These are phyloP conservation scores for Phallusia fumigata DNA, from an alignment of 23 tunicate genomes.

Conservation along the genomic window DNA sequence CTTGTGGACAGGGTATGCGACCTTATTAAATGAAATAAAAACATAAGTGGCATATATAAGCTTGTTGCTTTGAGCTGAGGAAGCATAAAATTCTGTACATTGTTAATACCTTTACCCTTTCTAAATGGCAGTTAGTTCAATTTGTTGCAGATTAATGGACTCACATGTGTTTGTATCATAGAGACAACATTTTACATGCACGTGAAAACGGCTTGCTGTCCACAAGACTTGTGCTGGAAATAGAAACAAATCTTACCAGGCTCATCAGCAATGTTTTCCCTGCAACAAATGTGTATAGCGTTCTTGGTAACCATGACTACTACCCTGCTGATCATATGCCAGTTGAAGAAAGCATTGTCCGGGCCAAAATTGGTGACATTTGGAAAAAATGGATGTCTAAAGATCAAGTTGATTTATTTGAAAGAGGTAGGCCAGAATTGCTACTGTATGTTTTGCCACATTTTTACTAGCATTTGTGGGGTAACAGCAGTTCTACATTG, in stretches of 20 bases:
- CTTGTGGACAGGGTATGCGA: constrained; percentile 81
- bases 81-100: too few relatives aligned
- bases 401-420: constrained; percentile 7
- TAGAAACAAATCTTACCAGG: constrained; percentile 22
- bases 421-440: background rate
- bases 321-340: constrained; percentile 48
- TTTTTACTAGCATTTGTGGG: too few relatives aligned
- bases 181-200: constrained; percentile 65
- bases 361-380: constrained; percentile 20
- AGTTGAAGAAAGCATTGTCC: constrained; percentile 28
- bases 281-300: constrained; percentile 18
- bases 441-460: too few relatives aligned
- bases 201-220: constrained; percentile 34
- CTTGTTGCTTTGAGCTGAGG: too few relatives aligned
- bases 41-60: too few relatives aligned
- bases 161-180: background rate
- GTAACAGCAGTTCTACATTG: too few relatives aligned
- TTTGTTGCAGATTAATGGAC: too few relatives aligned
- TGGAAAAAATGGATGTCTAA: constrained; percentile 41
- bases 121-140: too few relatives aligned
- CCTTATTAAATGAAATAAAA: too few relatives aligned
- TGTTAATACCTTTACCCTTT: too few relatives aligned
- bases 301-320: constrained; percentile 66
- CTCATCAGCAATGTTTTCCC: constrained; percentile 44
- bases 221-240: constrained; percentile 40